These are phyloP conservation scores for Zosterops hypoxanthus DNA, from an alignment of 2,113 vertebrate species.

Conservation along the genomic window DNA sequence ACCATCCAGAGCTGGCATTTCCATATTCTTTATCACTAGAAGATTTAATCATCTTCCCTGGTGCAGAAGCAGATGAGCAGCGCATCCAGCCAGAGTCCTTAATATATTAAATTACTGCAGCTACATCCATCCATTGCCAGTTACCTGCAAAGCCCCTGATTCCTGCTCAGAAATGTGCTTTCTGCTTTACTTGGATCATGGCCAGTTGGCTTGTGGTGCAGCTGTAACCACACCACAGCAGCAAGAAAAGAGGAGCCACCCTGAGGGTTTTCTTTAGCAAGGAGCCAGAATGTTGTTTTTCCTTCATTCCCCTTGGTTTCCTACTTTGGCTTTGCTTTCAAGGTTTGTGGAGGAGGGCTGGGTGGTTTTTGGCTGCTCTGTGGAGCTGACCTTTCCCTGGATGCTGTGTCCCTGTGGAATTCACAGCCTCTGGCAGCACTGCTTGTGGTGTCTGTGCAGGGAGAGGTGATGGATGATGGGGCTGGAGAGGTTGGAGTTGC, in stretches of 20 bases:
- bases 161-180: slow-evolving; percentile 13
- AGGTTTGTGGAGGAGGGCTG: neutral
- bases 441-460: neutral
- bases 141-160: slow-evolving; percentile 9
- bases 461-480: neutral
- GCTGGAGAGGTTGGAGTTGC: neutral
- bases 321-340: neutral
- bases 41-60: neutral
- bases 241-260: neutral
- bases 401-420: neutral
- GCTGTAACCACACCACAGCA: neutral
- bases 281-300: neutral
- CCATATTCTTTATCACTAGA: neutral
- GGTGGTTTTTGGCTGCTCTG: neutral
- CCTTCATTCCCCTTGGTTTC: neutral
- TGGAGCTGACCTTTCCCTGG: neutral
- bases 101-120: neutral
- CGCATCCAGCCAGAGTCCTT: neutral
- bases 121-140: neutral
- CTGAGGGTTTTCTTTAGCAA: slow-evolving; percentile 46
- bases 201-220: neutral
- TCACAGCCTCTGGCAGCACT: accelerated
- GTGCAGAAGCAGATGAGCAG: neutral
- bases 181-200: neutral
- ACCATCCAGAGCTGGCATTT: neutral